These are phyloP conservation scores for Sula dactylatra DNA, from an alignment of 2,113 vertebrate species.

Conservation along the genomic window DNA sequence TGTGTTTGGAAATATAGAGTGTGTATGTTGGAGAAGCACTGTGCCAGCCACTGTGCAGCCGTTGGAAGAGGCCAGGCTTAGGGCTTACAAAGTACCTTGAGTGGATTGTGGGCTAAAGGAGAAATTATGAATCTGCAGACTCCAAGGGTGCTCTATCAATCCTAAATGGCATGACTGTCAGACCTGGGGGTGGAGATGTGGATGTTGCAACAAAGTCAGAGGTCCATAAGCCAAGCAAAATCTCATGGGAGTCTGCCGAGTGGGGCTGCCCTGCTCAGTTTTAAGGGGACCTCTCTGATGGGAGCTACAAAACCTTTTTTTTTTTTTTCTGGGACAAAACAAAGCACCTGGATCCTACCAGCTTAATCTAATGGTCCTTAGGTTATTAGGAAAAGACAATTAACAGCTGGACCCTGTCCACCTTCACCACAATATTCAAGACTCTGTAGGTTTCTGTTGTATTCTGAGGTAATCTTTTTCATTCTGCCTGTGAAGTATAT, in stretches of 20 bases:
- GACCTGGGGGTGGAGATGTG: fast-evolving
- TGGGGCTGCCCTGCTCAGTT: background rate
- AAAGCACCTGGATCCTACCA: background rate
- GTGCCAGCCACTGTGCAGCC: background rate
- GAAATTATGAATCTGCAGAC: background rate
- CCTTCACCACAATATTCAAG: background rate
- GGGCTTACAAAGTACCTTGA: background rate
- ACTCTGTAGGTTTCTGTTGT: background rate
- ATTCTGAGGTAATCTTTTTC: background rate
- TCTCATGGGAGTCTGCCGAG: background rate
- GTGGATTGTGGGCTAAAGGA: background rate
- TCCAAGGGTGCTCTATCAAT: background rate
- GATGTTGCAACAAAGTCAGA: background rate
- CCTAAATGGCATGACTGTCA: background rate
- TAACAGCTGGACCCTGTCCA: background rate
- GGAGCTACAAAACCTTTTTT: background rate
- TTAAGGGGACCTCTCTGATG: background rate
- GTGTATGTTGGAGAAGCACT: background rate
- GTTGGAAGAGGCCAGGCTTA: background rate
- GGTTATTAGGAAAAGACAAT: background rate
- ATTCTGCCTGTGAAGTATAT: fast-evolving
- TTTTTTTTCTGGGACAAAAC: background rate
- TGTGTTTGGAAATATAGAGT: background rate
- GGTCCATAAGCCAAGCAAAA: background rate
- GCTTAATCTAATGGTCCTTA: background rate